Conservation (phyloP, 2,888 invertebrate genomes). For the Drosophila birchii region DNA sequence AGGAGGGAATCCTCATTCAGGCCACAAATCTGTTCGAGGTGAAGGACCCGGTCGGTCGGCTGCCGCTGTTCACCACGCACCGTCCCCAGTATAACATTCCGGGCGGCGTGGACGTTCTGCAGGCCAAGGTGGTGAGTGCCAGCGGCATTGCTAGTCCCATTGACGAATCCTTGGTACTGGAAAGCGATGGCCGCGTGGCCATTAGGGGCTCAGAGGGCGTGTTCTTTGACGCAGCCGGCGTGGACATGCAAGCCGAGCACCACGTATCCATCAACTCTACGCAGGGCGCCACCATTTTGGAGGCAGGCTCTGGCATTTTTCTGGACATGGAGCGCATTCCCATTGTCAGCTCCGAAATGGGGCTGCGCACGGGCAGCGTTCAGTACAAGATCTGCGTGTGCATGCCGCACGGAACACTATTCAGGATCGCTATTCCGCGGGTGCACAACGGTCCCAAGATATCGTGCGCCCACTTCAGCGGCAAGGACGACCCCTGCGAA, state of each 20-base stretch:
- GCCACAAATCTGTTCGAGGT: conserved; percentile 89
- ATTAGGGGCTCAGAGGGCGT: conserved; percentile 93
- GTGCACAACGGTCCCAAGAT: conserved; percentile 83
- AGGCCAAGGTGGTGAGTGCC: conserved; percentile 89
- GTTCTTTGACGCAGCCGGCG: conserved; percentile 89
- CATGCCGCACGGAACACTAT: conserved; percentile 94
- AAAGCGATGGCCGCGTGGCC: conserved; percentile 88
- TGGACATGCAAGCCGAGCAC: conserved; percentile 91
- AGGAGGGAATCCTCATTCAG: conserved; percentile 89
- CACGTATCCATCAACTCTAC: conserved; percentile 91
- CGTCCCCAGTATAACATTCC: conserved; percentile 90
- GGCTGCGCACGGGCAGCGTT: conserved; percentile 84
- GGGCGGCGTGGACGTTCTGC: conserved; percentile 88
- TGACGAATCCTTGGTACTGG: conserved; percentile 88
- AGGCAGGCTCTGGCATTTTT: conserved; percentile 89
- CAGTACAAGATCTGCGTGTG: conserved; percentile 96
- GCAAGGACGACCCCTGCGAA: conserved; percentile 83
- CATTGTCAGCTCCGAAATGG: conserved; percentile 86
- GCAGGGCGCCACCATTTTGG: conserved; percentile 90
- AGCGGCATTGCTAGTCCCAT: conserved; percentile 91
- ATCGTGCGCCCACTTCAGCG: conserved; percentile 83
- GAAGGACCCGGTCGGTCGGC: conserved; percentile 88
- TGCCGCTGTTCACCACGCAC: conserved; percentile 90
- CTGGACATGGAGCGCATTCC: conserved; percentile 90
- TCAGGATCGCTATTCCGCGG: conserved; percentile 90